Percentiles rank a stretch among this genome's conserved stretches.
Conservation (phyloP, 2,113 vertebrate species). For the Dipodomys spectabilis region DNA sequence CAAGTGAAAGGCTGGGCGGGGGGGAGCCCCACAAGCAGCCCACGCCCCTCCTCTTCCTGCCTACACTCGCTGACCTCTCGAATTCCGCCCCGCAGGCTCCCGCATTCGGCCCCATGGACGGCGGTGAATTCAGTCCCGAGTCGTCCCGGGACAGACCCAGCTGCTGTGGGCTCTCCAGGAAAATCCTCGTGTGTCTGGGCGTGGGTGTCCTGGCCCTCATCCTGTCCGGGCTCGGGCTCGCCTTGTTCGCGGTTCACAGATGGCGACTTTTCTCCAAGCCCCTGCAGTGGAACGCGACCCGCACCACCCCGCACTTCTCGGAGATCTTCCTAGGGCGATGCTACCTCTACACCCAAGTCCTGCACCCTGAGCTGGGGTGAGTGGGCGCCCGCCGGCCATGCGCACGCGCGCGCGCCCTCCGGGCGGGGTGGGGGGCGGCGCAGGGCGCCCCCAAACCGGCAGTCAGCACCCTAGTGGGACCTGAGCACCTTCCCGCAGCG, state of each 20-base stretch:
- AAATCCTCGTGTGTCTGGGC: slow-evolving; percentile 24
- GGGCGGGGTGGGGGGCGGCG: background rate
- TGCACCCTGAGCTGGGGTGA: slow-evolving; percentile 80
- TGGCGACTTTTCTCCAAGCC: accelerated
- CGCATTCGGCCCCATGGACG: slow-evolving; percentile 62
- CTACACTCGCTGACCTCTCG: background rate
- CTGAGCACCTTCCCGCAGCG: too few species aligned
- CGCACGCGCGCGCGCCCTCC: background rate
- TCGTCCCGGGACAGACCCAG: background rate
- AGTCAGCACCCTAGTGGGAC: background rate
- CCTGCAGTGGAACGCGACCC: slow-evolving; percentile 81
- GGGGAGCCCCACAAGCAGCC: background rate
- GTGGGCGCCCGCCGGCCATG: background rate
- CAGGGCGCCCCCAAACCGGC: background rate
- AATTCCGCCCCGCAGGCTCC: background rate
- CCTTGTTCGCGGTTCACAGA: slow-evolving; percentile 11
- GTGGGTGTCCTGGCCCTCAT: slow-evolving; percentile 49
- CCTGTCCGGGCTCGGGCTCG: background rate
- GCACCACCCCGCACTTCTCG: slow-evolving; percentile 82
- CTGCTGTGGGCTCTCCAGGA: background rate
- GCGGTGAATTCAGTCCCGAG: background rate
- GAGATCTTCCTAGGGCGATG: slow-evolving; percentile 85
- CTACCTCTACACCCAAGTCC: slow-evolving; percentile 66
- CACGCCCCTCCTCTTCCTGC: background rate
- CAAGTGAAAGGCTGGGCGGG: background rate